A percentile compares a stretch with the other conserved stretches of the same genome.
phyloP scores from a whole-genome alignment of 2,797 vertebrate genomes.

The Mallotus villosus region DNA sequence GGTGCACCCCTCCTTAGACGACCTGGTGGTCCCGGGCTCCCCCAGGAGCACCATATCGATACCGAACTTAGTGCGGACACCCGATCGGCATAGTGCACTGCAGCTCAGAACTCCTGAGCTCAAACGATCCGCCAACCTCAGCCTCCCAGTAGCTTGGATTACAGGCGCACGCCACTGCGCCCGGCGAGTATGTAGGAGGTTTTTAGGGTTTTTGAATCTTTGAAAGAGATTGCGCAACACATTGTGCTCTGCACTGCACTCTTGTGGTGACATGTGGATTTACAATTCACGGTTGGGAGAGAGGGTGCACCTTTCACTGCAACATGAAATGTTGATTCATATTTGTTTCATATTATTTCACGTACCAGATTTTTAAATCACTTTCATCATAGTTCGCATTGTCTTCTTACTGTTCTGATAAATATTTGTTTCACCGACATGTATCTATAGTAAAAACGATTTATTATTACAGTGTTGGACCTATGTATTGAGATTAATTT shows the following conservation, averaged over 20 bases:
- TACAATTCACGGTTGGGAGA: too few relatives aligned
- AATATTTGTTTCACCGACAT: too few relatives aligned
- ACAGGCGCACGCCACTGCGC: slow-evolving; percentile 7
- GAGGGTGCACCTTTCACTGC: too few relatives aligned
- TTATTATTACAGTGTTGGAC: too few relatives aligned
- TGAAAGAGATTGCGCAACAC: neutral
- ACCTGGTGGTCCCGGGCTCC: slow-evolving; percentile 36
- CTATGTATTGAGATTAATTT: too few relatives aligned
- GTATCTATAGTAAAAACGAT: too few relatives aligned
- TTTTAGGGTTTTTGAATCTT: neutral
- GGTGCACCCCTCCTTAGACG: slow-evolving; percentile 20
- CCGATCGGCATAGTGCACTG: slow-evolving; percentile 55
- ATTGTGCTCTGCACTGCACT: neutral
- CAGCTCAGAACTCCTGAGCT: slow-evolving; percentile 57
- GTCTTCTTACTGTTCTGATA: too few relatives aligned
- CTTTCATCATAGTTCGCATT: too few relatives aligned
- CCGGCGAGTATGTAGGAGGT: neutral
- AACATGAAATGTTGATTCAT: too few relatives aligned
- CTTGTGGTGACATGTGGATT: neutral
- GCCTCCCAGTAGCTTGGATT: slow-evolving; percentile 13
- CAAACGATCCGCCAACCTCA: slow-evolving; percentile 53
- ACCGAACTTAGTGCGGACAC: slow-evolving; percentile 37
- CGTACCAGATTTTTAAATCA: too few relatives aligned
- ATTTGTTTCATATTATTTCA: too few relatives aligned
- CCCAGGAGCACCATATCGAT: slow-evolving; percentile 65